These are phyloP conservation scores for Labeo rohita DNA, from an alignment of 2,113 vertebrate species.

Conservation along the genomic window DNA sequence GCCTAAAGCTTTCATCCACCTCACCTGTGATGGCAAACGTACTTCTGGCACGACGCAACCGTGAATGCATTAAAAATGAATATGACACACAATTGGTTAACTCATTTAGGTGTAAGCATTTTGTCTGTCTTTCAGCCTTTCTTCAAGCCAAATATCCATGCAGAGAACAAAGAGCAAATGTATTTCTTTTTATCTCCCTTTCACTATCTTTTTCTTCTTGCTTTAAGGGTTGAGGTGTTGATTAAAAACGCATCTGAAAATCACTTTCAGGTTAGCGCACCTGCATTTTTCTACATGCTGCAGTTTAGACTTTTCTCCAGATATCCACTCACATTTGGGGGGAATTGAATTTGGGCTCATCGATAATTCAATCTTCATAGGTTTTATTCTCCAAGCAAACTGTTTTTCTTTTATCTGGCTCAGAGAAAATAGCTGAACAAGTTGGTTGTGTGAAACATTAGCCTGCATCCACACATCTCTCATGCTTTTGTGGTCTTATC, in stretches of 20 bases:
- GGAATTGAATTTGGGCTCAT: slow-evolving; percentile 48
- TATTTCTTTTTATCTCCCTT: slow-evolving; percentile 31
- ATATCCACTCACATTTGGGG: slow-evolving; percentile 10
- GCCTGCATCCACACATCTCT: background rate
- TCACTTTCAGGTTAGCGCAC: background rate
- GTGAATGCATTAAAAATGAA: slow-evolving; percentile 19
- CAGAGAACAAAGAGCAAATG: background rate
- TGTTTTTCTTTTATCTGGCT: slow-evolving; percentile 45
- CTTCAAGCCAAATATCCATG: slow-evolving; percentile 8
- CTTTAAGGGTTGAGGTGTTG: slow-evolving; percentile 6
- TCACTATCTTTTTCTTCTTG: background rate
- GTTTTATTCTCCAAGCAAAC: background rate
- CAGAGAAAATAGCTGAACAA: slow-evolving; percentile 16
- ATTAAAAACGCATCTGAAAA: slow-evolving; percentile 26
- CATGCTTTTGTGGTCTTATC: background rate
- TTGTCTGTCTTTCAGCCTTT: background rate
- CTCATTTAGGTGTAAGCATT: too few relatives aligned
- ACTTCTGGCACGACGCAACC: background rate
- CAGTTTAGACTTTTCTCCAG: slow-evolving; percentile 24
- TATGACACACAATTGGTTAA: background rate
- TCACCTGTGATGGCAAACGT: background rate
- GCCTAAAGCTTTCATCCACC: slow-evolving; percentile 5
- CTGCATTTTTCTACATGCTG: slow-evolving; percentile 8
- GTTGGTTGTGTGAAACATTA: slow-evolving; percentile 23
- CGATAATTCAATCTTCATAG: slow-evolving; percentile 47